phyloP scores from a whole-genome alignment of 2,797 vertebrate genomes.

The Hafferia zeledoni region DNA sequence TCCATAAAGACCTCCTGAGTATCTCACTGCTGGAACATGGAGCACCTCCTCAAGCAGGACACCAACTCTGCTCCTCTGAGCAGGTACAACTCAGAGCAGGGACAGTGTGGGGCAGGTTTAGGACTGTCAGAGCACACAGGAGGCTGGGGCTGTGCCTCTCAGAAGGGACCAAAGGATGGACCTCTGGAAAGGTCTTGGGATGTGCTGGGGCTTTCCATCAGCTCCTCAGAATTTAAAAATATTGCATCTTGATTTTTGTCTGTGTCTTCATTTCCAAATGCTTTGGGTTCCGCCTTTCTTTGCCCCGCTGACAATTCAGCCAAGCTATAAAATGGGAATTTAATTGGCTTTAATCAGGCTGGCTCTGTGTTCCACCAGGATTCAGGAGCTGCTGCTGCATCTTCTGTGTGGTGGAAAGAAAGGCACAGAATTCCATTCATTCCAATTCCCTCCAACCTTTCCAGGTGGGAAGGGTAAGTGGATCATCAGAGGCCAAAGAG shows the following conservation, averaged over 20 bases:
- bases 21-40: accelerated
- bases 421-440: not conserved
- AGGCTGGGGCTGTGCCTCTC: too few relatives aligned
- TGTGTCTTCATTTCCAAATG: too few relatives aligned
- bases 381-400: not conserved
- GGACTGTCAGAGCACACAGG: too few relatives aligned
- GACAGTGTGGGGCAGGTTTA: too few relatives aligned
- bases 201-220: too few relatives aligned
- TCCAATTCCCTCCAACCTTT: not conserved
- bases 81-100: too few relatives aligned
- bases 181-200: too few relatives aligned
- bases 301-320: too few relatives aligned
- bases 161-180: too few relatives aligned
- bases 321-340: not conserved
- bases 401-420: not conserved
- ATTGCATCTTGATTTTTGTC: too few relatives aligned
- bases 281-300: too few relatives aligned
- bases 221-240: too few relatives aligned
- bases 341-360: not conserved
- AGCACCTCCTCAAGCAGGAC: not conserved
- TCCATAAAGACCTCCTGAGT: not conserved
- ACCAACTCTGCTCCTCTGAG: not conserved
- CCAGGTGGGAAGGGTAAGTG: not conserved
- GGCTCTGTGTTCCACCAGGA: accelerated
- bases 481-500: not conserved